These are phyloP conservation scores for Hydrolagus affinis DNA, from an alignment of 2,113 vertebrate genomes.

Conservation along the genomic window DNA sequence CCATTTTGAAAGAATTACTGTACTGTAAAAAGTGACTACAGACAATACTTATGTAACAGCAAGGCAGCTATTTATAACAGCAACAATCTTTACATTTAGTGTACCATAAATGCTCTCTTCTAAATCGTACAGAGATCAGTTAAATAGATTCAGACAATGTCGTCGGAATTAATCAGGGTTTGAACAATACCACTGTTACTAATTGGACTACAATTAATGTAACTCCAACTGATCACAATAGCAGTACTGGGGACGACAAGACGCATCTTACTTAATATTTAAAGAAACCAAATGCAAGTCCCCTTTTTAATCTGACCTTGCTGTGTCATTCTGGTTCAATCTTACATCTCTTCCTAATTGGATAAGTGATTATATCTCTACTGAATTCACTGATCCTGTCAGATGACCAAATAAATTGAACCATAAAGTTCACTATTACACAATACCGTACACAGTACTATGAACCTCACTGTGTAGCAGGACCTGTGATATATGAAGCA, in stretches of 20 bases:
- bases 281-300: not conserved
- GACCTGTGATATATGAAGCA: not conserved
- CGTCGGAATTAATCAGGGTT: not conserved
- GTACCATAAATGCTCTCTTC: constrained; percentile 10
- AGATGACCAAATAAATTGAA: not conserved
- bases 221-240: not conserved
- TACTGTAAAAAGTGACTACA: constrained; percentile 17
- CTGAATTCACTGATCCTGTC: not conserved
- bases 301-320: not conserved
- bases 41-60: not conserved
- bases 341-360: not conserved
- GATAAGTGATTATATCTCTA: not conserved
- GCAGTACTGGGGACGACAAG: not conserved
- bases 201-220: not conserved
- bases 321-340: not conserved
- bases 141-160: not conserved
- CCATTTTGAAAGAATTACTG: constrained; percentile 22
- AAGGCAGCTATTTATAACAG: not conserved
- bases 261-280: not conserved
- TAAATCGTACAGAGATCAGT: not conserved
- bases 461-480: not conserved
- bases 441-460: not conserved
- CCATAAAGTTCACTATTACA: not conserved
- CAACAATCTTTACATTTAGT: not conserved
- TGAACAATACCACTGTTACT: not conserved